Evolutionary conservation across 2,888 invertebrate species (phyloP).

Genomic region (Agrotis exclamationis): DNA sequence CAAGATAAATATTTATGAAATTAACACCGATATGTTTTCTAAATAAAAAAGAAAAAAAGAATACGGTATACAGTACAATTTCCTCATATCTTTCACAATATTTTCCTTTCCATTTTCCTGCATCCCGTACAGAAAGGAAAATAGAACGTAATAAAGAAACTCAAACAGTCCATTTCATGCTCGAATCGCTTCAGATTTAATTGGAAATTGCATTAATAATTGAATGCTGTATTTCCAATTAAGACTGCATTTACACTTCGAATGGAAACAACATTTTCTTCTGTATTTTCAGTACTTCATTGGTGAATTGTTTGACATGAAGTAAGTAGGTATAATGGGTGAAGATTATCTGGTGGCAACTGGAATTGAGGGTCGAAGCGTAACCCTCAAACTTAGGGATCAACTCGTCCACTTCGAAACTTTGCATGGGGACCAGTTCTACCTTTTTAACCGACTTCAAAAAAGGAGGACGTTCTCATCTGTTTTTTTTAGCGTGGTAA

Average conservation of each 20-base stretch:
- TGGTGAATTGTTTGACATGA: neutral
- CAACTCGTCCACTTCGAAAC: too few species aligned
- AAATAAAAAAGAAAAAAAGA: neutral
- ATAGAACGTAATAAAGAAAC: constrained; percentile 26
- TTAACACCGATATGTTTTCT: neutral
- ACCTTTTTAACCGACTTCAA: too few species aligned
- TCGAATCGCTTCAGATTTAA: constrained; percentile 28
- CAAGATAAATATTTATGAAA: too few species aligned
- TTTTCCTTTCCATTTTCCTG: constrained; percentile 1
- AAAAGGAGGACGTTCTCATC: too few species aligned
- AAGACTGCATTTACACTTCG: constrained; percentile 34
- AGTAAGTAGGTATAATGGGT: too few species aligned
- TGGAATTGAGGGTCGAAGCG: too few species aligned
- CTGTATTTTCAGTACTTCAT: neutral
- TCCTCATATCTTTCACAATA: neutral
- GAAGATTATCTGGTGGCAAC: too few species aligned
- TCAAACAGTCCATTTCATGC: constrained; percentile 50
- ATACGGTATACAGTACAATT: neutral
- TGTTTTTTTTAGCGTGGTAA: too few species aligned
- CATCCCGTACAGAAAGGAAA: constrained; percentile 1
- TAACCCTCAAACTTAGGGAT: too few species aligned
- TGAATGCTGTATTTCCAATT: constrained; percentile 47
- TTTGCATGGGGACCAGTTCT: too few species aligned
- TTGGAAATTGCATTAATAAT: constrained; percentile 41
- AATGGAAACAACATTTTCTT: constrained; percentile 2